These are phyloP conservation scores for Polia nebulosa DNA, from an alignment of 2,888 invertebrate genomes.

Conservation along the genomic window DNA sequence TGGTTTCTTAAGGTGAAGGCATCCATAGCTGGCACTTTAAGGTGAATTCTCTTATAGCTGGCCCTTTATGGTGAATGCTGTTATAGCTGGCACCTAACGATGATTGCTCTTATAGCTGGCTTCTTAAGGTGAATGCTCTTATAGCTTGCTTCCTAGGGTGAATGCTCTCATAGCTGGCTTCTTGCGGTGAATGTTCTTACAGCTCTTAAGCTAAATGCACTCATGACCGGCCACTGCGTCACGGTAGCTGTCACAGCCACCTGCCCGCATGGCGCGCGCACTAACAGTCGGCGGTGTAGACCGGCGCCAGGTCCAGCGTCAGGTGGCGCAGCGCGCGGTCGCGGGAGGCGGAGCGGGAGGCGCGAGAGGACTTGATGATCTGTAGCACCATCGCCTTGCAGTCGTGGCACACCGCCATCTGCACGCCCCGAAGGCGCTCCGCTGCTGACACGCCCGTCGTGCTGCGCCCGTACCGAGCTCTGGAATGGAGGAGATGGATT, in stretches of 20 bases:
- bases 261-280: constrained; percentile 43
- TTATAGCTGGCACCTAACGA: too few species aligned
- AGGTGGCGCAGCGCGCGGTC: constrained; percentile 95
- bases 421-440: constrained; percentile 93
- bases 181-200: background rate
- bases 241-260: constrained; percentile 32
- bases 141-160: background rate
- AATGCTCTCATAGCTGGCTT: constrained; percentile 13
- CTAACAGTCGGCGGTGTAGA: constrained; percentile 92
- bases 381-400: constrained; percentile 98
- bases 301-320: constrained; percentile 96
- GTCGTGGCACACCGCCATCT: constrained; percentile 98
- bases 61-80: too few species aligned
- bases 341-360: constrained; percentile 95
- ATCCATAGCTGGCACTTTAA: background rate
- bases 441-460: constrained; percentile 89
- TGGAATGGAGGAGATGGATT: constrained; percentile 67
- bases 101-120: too few species aligned
- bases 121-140: too few species aligned
- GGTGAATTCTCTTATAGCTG: too few species aligned
- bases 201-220: constrained; percentile 19
- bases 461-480: constrained; percentile 92
- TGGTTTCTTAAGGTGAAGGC: too few species aligned
- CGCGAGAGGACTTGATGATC: constrained; percentile 97
- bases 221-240: background rate